Evolutionary conservation across 2,888 invertebrate genomes (phyloP), one percentile per base, ranked within the genome.

Genomic region (Alentia gelatinosa): DNA sequence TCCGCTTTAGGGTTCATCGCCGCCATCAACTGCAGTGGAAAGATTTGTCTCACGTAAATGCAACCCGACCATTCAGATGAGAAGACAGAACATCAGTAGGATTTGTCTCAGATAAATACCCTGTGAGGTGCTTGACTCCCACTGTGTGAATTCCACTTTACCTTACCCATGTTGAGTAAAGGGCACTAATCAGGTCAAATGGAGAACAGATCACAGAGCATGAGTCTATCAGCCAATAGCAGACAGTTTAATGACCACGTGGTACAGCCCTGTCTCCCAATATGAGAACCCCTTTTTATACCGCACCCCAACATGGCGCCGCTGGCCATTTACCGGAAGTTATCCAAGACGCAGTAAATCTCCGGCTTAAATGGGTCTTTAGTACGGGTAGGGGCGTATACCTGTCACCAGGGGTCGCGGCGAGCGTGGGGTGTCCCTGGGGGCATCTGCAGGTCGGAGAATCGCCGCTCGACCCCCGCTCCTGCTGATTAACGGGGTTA

Each of bases 231-330:
- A 4, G 23, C 68, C 26, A 26, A 68, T 5, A 30, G 68, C 30
- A 68, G 30, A 26, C 68, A 68, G 33, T 12, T 30, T 68, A 68
- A 30, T 30, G 68, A 26, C 3, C 68, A 68, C 68, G 5, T 26
- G 68, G 26, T 68, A 30, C 33, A 26, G 12, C 33, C 30, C 15
- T 30, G 68, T 30, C 68, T 68, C 33, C 33, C 26, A 68, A 68
- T 68, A 68, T 68, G 68, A 30, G 68, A 68, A 68, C 68, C 68
- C 68, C 68, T 68, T 68, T 68, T 68, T 63, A n/a, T 68, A 30
- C 68, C 26, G 1, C 30, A n/a, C n/a, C 68, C 30, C 19, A 56
- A 56, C 68, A 68, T 68, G 68, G 68, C 33, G 68, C 68, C 68
- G 26, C 26, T 30, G n/a, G 68, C 68, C 68, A 19, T 68, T 68